Percentiles rank a stretch among this genome's conserved stretches.
Conservation (phyloP, 2,888 invertebrate genomes). For the Lasioglossum pauxillum region DNA sequence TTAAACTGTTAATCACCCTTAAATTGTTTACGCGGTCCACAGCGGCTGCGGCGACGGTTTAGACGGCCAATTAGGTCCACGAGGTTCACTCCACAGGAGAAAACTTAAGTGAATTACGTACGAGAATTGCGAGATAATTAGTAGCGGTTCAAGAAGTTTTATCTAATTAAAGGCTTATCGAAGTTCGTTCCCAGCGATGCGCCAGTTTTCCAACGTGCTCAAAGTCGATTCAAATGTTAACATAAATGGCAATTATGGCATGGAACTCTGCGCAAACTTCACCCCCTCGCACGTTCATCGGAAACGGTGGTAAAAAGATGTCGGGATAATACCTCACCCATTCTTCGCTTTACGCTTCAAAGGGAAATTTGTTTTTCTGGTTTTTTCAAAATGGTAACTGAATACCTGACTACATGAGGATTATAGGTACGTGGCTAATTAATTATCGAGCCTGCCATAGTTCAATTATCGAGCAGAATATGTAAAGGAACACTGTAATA, state of each 20-base stretch:
- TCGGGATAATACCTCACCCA: not conserved
- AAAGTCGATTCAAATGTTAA: slow-evolving; percentile 35
- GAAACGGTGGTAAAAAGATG: not conserved
- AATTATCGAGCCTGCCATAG: not conserved
- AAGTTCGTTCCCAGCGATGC: slow-evolving; percentile 44
- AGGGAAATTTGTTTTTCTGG: not conserved
- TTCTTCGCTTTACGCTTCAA: not conserved
- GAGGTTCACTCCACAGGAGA: slow-evolving; percentile 44
- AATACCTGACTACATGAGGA: not conserved
- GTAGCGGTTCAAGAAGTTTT: slow-evolving; percentile 58
- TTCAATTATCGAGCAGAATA: not conserved
- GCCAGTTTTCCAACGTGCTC: slow-evolving; percentile 23
- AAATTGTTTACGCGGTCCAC: slow-evolving; percentile 57
- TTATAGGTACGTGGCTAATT: not conserved
- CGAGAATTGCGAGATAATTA: slow-evolving; percentile 62
- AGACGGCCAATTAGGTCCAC: slow-evolving; percentile 47
- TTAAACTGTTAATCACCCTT: slow-evolving; percentile 54
- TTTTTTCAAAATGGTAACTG: no score
- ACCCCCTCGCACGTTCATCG: not conserved
- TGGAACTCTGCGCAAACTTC: not conserved
- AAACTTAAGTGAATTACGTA: slow-evolving; percentile 63
- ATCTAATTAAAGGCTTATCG: slow-evolving; percentile 65
- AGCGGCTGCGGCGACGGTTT: slow-evolving; percentile 3
- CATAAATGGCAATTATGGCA: slow-evolving; percentile 33
- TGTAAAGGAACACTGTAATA: not conserved